phyloP scores from a whole-genome alignment of 2,888 invertebrate genomes.

The Diadegma fenestrale region DNA sequence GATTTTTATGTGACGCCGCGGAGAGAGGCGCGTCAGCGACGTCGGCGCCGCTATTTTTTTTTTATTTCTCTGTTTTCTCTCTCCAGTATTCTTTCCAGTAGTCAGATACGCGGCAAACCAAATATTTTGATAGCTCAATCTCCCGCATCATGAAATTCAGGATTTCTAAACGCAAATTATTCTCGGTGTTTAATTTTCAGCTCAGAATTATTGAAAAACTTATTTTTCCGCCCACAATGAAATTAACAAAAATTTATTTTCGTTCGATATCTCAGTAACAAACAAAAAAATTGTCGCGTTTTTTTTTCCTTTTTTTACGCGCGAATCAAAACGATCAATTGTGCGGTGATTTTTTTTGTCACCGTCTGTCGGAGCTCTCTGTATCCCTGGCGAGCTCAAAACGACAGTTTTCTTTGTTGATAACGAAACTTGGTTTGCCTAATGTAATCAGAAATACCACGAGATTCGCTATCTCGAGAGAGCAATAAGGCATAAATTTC shows the following conservation, averaged over 20 bases:
- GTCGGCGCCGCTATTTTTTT: conserved; percentile 23
- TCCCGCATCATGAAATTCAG: neutral
- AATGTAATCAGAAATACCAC: conserved; percentile 11
- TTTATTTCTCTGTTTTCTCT: conserved; percentile 21
- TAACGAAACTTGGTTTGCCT: neutral
- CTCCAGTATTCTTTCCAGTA: neutral
- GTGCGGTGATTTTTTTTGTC: neutral
- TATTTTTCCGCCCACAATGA: too few relatives aligned
- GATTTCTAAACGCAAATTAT: too few relatives aligned
- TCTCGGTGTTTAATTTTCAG: too few relatives aligned
- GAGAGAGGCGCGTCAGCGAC: conserved; percentile 31
- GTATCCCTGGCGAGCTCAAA: neutral
- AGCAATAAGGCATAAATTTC: neutral
- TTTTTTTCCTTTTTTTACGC: neutral
- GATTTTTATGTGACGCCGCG: conserved; percentile 6
- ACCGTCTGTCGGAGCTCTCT: neutral
- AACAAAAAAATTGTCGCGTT: neutral
- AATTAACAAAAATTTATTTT: too few relatives aligned
- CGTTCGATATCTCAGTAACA: too few relatives aligned
- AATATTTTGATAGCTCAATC: conserved; percentile 5
- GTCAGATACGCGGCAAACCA: neutral
- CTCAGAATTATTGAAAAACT: too few relatives aligned
- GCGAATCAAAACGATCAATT: neutral
- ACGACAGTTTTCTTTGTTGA: neutral
- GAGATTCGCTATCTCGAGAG: neutral